Base-by-base conservation (phyloP, 2,113 vertebrate genomes). In the Vidua macroura region DNA sequence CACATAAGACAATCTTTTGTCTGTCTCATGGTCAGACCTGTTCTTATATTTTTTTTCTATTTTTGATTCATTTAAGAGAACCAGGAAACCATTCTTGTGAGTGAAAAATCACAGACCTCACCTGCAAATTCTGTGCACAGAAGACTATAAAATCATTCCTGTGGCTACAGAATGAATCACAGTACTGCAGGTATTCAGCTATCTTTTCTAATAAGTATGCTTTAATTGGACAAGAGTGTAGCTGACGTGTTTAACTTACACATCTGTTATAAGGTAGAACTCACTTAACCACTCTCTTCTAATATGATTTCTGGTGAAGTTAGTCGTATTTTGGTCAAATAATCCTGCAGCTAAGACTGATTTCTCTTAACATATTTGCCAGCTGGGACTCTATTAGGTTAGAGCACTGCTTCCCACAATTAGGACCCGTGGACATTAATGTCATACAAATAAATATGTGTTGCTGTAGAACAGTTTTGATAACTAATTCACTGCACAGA, bases 381-480 rank as follows among this genome's bases (percentile, higher is more conserved):
- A 92, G 22, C 79, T 94, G 92, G 44, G 88, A 94, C 60, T 85
- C 22, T 86, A 75, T 92, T 93, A 93, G n/a, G 44, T 90, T 90
- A 86, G 31, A 78, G 52, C 41, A 56, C 7, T 4, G 14, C 56
- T 78, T 81, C 73, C 58, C 1, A 2, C 64, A 88, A 49, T 86
- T 60, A 90, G 75, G 64, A 90, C 52, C 13, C 1, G 1, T 75
- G 60, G 72, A 39, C 44, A 59, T 43, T 70, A 70, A 78, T 19
- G 52, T 81, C 52, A 78, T 46, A 75, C 28, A 74, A 91, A 94
- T 86, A 90, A 93, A 88, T 70, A 77, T 43, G 53, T 15, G 31
- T 72, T 83, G 43, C 55, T 83, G 37, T 49, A 88, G 60, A 90
- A 86, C 37, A 80, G 21, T 84, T 95, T 72, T 46, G 41, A 53